Base-by-base conservation (phyloP, 2,113 vertebrate genomes). In the Xenus cinereus region DNA sequence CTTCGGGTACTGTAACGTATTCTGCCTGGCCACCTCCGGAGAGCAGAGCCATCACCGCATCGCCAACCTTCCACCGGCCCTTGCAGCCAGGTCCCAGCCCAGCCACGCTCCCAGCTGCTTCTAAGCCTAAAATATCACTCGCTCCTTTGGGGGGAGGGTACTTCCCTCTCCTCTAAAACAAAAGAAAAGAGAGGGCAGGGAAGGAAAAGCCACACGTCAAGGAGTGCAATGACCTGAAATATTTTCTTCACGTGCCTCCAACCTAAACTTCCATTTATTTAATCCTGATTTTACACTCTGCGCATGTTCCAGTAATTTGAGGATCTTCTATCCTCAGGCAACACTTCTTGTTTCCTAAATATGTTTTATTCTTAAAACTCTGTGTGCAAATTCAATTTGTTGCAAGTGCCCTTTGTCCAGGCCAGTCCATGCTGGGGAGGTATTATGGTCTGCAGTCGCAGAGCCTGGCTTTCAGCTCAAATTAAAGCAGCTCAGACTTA, bases 11-110 rank as follows among this genome's bases (percentile, higher is more conserved):
- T 5, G 98, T 77, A 4, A 98, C 98, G 0, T 98, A 99, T n/a
- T 99, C 98, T 23, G 99, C 99, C 85, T 99, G 99, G 69, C 98
- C 98, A 11, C 98, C 98, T n/a, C 98, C 98, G 0, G 98, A 45
- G 56, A 99, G 98, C 95, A 99, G 96, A 73, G 98, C 98, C 99
- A 99, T 99, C 63, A 98, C 98, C 17, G 96, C 57, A 41, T 98
- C 98, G 0, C 98, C 98, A 0, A 59, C 28, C 84, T 91, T 97
- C 98, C 98, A 99, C 5, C 3, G 69, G 20, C 93, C 91, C 11
- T 85, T 95, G 94, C 98, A 97, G 46, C 98, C 97, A 5, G 96
- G 95, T 15, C 99, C 98, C 5, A 98, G 69, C 56, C 80, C 93
- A 13, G 88, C 97, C 95, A 99, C 98, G 0, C 91, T 96, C 10